These are phyloP conservation scores for Stenopsyche tienmushanensis DNA, from an alignment of 1,140 invertebrate species.

Conservation along the genomic window DNA sequence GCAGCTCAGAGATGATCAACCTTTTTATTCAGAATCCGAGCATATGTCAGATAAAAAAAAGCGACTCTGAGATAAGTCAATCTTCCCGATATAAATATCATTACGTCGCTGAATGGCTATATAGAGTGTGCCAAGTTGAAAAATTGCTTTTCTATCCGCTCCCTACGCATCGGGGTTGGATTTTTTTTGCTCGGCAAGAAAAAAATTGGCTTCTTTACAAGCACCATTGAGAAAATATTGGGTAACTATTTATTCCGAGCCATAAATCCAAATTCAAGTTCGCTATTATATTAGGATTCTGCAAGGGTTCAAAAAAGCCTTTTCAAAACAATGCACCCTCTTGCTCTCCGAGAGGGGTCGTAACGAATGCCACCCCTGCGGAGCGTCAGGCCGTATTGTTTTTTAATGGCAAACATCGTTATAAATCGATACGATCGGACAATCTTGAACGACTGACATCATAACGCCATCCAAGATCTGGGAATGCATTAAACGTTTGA, in stretches of 20 bases:
- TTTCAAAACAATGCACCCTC: constrained; percentile 22
- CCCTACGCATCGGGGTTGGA: background rate
- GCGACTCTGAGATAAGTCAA: background rate
- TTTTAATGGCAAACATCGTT: constrained; percentile 22
- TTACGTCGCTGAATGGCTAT: background rate
- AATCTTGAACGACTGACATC: background rate
- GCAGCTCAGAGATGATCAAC: too few species aligned
- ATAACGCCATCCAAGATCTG: background rate
- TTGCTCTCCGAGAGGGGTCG: background rate
- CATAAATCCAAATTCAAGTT: constrained; percentile 41
- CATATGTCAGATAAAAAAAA: background rate
- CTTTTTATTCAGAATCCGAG: background rate
- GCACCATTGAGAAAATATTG: constrained; percentile 41
- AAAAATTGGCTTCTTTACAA: constrained; percentile 39
- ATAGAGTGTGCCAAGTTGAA: constrained; percentile 30
- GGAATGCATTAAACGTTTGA: background rate
- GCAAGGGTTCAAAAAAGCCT: constrained; percentile 21
- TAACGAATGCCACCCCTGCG: background rate
- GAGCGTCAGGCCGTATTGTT: constrained; percentile 10
- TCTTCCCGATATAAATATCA: background rate
- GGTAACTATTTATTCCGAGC: constrained; percentile 40
- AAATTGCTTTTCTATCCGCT: constrained; percentile 28
- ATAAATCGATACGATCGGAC: constrained; percentile 19
- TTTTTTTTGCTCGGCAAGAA: background rate
- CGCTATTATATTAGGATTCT: constrained; percentile 34